phyloP scores from a whole-genome alignment of 2,888 invertebrate genomes.

The Agrilus mali region DNA sequence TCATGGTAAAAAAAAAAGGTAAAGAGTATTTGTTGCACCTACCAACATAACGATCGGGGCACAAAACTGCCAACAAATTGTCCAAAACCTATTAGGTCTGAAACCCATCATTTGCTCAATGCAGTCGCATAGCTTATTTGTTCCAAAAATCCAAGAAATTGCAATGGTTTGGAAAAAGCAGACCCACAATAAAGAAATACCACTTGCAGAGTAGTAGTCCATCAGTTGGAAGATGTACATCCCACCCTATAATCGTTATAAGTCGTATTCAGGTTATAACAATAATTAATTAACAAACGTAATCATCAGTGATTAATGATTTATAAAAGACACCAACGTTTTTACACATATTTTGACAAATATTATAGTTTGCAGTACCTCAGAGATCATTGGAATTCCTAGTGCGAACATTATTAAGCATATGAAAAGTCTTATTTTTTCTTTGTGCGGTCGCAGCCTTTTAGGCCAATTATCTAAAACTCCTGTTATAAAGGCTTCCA shows the following conservation, averaged over 20 bases:
- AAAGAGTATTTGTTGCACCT: constrained; percentile 22
- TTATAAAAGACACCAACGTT: too few species aligned
- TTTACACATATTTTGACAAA: too few species aligned
- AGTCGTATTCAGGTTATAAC: background rate
- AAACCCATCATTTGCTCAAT: constrained; percentile 52
- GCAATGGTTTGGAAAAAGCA: constrained; percentile 49
- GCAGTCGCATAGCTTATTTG: constrained; percentile 43
- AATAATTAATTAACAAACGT: background rate
- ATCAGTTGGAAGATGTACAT: constrained; percentile 86
- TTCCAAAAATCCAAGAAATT: constrained; percentile 47
- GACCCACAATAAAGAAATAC: constrained; percentile 46
- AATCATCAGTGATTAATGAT: too few species aligned
- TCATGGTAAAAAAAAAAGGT: too few species aligned
- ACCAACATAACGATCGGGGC: constrained; percentile 48
- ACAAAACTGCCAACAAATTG: constrained; percentile 45
- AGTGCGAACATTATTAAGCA: constrained; percentile 72
- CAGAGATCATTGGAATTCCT: constrained; percentile 78
- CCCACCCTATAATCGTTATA: constrained; percentile 50
- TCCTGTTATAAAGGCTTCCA: constrained; percentile 49
- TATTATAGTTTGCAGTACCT: constrained; percentile 40
- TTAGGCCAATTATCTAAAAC: constrained; percentile 47
- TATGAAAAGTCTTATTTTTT: constrained; percentile 54
- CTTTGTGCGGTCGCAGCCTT: constrained; percentile 42
- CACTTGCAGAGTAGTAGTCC: constrained; percentile 54
- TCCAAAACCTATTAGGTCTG: constrained; percentile 40